phyloP scores from a whole-genome alignment of 2,113 vertebrate species.

The Spermophilus dauricus region DNA sequence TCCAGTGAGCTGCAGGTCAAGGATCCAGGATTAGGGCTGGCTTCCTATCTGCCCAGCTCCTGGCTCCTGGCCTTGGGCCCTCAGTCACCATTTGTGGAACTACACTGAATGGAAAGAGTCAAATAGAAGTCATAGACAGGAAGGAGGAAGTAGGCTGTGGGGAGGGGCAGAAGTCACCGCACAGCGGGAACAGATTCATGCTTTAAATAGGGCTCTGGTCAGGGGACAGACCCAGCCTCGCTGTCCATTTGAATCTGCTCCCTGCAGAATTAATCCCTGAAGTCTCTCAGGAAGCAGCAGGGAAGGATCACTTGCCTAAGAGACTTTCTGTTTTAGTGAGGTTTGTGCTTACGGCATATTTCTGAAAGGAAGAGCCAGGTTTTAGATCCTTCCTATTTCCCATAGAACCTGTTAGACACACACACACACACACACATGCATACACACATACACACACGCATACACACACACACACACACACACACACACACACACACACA shows the following conservation, averaged over 20 bases:
- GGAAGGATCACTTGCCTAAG: not conserved
- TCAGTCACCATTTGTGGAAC: not conserved
- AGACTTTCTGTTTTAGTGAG: slow-evolving; percentile 52
- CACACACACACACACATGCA: not conserved
- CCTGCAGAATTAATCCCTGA: slow-evolving; percentile 69
- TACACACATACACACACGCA: not conserved
- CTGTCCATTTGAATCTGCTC: slow-evolving; percentile 64
- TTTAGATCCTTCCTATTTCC: slow-evolving; percentile 52
- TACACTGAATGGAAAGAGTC: not conserved
- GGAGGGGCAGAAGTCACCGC: not conserved
- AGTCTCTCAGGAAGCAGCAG: slow-evolving; percentile 60
- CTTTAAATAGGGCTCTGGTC: slow-evolving; percentile 32
- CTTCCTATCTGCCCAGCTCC: not conserved
- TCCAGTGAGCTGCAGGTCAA: not conserved
- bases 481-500: not conserved
- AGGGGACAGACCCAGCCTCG: not conserved
- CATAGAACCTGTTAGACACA: not conserved
- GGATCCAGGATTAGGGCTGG: not conserved
- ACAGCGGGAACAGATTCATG: not conserved
- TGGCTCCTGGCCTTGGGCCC: not conserved
- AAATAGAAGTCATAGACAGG: not conserved
- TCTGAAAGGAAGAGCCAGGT: slow-evolving; percentile 49
- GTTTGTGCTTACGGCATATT: slow-evolving; percentile 33
- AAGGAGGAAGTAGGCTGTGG: not conserved
- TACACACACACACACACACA: not conserved